A percentile compares a stretch with the other conserved stretches of the same genome.
Evolutionary conservation across 1,140 invertebrate species (phyloP).

Genomic region (Uloborus diversus): DNA sequence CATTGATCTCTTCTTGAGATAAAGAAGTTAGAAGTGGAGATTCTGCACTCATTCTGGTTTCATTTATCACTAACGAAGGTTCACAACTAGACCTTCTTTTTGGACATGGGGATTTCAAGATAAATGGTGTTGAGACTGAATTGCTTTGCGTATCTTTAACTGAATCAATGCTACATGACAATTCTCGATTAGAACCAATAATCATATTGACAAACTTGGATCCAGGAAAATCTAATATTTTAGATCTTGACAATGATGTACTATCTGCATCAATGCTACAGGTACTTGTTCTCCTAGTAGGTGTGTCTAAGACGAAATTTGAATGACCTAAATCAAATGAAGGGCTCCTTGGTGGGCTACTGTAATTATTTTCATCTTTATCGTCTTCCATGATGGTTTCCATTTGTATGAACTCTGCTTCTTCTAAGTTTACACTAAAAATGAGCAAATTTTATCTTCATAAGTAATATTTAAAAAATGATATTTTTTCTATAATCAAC

Average conservation of each 20-base stretch:
- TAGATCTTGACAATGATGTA: conserved; percentile 15
- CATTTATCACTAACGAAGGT: conserved; percentile 5
- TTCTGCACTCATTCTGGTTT: neutral
- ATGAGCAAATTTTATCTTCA: neutral
- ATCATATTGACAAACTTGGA: conserved; percentile 32
- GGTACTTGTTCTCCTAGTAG: conserved; percentile 34
- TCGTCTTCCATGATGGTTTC: conserved; percentile 59
- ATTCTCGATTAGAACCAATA: conserved; percentile 14
- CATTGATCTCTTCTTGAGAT: neutral
- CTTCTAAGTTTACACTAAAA: conserved; percentile 51
- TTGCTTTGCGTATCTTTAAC: conserved; percentile 5
- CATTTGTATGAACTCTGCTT: conserved; percentile 58
- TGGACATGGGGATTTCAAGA: conserved; percentile 19
- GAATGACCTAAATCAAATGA: neutral
- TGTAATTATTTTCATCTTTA: conserved; percentile 45
- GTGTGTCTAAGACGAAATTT: neutral
- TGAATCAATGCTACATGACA: conserved; percentile 26
- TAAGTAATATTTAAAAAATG: no score
- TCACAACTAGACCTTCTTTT: neutral
- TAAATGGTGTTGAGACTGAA: neutral
- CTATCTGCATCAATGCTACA: conserved; percentile 31
- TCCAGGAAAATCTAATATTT: conserved; percentile 22
- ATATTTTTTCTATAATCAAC: no score
- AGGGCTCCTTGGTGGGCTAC: conserved; percentile 19
- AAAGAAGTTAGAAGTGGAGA: neutral